A percentile compares a stretch with the other conserved stretches of the same genome.
These are phyloP conservation scores for Luperina testacea DNA, from an alignment of 2,888 invertebrate genomes.

Conservation along the genomic window DNA sequence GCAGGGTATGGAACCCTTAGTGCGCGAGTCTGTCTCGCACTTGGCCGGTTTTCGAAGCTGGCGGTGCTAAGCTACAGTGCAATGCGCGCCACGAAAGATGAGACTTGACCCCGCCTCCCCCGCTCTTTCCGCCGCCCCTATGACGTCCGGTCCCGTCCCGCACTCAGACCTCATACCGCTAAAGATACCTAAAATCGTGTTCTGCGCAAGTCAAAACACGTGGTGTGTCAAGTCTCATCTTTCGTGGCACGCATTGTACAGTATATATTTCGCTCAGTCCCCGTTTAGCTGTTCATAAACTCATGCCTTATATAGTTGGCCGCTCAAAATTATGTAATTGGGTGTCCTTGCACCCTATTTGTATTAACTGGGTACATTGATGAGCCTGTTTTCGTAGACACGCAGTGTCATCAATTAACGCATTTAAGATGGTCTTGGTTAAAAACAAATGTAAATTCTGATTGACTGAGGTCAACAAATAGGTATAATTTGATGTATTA, in stretches of 20 bases:
- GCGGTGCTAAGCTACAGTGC: neutral
- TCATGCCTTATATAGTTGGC: constrained; percentile 25
- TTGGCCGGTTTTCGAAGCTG: neutral
- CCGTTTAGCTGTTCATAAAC: constrained; percentile 33
- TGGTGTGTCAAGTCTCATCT: too few relatives aligned
- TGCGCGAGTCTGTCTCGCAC: neutral
- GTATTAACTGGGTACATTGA: constrained; percentile 46
- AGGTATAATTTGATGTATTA: neutral
- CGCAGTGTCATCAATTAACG: constrained; percentile 56
- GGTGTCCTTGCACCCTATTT: constrained; percentile 61
- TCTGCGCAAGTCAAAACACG: too few relatives aligned
- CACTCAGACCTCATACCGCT: too few relatives aligned
- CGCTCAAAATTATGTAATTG: constrained; percentile 64
- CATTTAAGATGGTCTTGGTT: neutral
- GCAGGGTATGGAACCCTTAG: neutral
- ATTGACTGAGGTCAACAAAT: constrained; percentile 37
- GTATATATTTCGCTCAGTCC: neutral
- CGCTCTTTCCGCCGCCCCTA: too few relatives aligned
- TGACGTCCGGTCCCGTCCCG: too few relatives aligned
- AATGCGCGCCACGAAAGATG: too few relatives aligned
- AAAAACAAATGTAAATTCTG: constrained; percentile 45
- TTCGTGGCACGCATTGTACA: neutral
- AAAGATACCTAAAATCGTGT: too few relatives aligned
- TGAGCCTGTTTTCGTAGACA: constrained; percentile 34
- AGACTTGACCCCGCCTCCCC: too few relatives aligned